phyloP scores from a whole-genome alignment of 2,888 invertebrate genomes.

The Suillia variegata region DNA sequence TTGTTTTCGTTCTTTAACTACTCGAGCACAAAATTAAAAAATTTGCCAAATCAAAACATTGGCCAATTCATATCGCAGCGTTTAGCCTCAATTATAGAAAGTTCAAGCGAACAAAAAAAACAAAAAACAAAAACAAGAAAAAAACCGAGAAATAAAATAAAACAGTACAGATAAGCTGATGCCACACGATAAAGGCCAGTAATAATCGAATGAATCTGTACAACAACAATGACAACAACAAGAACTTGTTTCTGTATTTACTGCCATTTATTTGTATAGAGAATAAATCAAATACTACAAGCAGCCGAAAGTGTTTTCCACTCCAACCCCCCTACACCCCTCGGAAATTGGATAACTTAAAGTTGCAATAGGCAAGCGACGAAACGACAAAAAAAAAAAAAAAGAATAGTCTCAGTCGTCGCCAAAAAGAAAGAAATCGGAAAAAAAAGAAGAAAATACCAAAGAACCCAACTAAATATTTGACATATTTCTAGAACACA shows the following conservation, averaged over 20 bases:
- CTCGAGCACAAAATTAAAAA: neutral
- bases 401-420: too few relatives aligned
- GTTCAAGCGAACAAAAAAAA: too few relatives aligned
- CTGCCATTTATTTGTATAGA: neutral
- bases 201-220: neutral
- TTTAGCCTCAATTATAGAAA: neutral
- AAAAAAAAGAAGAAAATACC: neutral
- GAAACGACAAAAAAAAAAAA: neutral
- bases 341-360: neutral
- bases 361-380: neutral
- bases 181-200: conserved; percentile 1
- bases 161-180: neutral
- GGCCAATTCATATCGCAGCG: neutral
- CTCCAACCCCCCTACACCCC: too few relatives aligned
- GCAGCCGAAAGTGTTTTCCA: neutral
- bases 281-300: neutral
- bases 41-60: neutral
- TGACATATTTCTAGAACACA: conserved; percentile 60
- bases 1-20: neutral
- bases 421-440: neutral
- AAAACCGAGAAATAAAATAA: too few relatives aligned
- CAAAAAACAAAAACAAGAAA: too few relatives aligned
- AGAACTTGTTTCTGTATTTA: neutral
- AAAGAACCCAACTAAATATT: conserved; percentile 40
- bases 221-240: too few relatives aligned